Conservation (phyloP, 2,888 invertebrate species). For the Rugalucina vietnamica region DNA sequence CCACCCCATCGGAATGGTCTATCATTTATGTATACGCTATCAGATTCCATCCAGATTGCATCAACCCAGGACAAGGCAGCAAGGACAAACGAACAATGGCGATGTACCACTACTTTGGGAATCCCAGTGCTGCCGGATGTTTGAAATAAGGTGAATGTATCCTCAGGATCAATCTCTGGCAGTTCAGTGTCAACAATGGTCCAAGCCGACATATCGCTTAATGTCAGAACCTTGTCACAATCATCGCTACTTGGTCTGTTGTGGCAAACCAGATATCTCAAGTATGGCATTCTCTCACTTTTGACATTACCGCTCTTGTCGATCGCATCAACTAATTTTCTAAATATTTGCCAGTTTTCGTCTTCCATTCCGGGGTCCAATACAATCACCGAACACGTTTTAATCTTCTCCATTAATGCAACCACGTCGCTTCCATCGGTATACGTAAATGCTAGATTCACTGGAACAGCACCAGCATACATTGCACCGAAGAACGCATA, state of each 20-base stretch:
- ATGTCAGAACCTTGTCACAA: background rate
- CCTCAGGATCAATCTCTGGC: background rate
- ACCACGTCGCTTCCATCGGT: conserved; percentile 12
- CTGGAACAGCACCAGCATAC: background rate
- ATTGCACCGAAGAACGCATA: conserved; percentile 2
- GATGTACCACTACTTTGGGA: background rate
- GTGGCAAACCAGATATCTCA: background rate
- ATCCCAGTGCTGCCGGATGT: conserved; percentile 4
- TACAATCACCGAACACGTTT: background rate
- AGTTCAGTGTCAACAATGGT: background rate
- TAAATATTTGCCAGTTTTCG: background rate
- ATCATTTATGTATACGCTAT: conserved; percentile 18
- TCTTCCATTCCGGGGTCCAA: background rate
- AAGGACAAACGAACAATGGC: background rate
- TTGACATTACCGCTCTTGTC: background rate
- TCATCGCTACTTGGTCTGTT: background rate
- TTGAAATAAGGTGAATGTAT: background rate
- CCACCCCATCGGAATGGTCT: conserved; percentile 35
- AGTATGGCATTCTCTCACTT: background rate
- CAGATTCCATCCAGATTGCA: background rate
- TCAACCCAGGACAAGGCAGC: background rate
- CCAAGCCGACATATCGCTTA: background rate
- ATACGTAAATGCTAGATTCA: background rate
- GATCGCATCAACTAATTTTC: background rate
- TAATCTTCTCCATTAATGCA: conserved; percentile 3